Evolutionary conservation across 2,797 vertebrate species (phyloP).

Genomic region (Poecilia picta): DNA sequence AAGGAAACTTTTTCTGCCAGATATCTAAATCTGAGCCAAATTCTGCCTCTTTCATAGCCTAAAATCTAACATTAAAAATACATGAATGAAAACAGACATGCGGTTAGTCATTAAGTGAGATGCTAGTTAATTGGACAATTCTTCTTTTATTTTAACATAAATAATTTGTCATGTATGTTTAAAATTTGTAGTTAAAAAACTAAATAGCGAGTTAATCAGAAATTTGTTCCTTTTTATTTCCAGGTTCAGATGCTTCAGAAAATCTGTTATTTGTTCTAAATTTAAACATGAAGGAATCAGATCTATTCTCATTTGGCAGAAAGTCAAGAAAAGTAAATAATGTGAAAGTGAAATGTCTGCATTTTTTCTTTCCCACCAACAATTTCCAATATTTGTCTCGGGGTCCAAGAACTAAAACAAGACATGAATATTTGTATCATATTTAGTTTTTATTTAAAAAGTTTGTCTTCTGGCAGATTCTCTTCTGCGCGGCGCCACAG

Average conservation of each 20-base stretch:
- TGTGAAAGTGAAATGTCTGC: background rate
- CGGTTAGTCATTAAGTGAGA: background rate
- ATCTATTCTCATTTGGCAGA: background rate
- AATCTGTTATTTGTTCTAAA: background rate
- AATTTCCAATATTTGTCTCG: background rate
- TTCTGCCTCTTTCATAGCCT: background rate
- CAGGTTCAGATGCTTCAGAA: too few species aligned
- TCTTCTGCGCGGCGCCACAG: background rate
- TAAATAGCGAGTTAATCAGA: too few species aligned
- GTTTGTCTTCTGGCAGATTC: background rate
- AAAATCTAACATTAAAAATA: background rate
- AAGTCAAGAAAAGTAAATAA: background rate
- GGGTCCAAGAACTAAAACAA: background rate
- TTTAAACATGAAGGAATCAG: background rate
- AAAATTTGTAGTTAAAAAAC: background rate
- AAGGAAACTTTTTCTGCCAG: background rate
- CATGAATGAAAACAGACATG: too few species aligned
- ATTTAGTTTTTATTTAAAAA: background rate
- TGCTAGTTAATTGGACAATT: background rate
- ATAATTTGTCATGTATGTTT: background rate
- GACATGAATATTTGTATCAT: background rate
- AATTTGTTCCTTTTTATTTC: too few species aligned
- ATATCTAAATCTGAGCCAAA: background rate
- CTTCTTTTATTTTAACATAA: background rate
- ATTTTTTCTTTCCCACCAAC: background rate